A percentile compares a stretch with the other conserved stretches of the same genome.
Evolutionary conservation across 2,797 vertebrate genomes (phyloP).

Genomic region (Myoxocephalus aenaeus): DNA sequence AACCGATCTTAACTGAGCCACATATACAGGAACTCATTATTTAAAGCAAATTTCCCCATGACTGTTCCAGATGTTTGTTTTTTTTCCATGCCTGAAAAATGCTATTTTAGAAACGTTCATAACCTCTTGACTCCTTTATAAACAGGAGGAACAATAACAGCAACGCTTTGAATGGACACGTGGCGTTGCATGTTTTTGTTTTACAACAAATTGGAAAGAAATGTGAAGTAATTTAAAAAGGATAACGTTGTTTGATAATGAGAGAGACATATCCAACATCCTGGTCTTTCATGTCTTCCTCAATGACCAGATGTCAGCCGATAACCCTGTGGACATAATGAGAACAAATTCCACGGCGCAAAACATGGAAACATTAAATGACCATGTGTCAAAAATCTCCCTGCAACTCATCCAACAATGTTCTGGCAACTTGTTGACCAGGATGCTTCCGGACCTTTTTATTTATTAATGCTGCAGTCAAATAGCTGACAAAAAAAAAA

Average conservation of each 20-base stretch:
- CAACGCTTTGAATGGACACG: not conserved
- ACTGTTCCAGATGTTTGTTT: too few species aligned
- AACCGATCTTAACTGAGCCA: too few species aligned
- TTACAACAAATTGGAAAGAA: not conserved
- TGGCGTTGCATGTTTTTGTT: not conserved
- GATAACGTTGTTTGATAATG: not conserved
- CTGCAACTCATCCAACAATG: not conserved
- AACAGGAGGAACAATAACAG: not conserved
- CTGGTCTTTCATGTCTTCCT: conserved; percentile 1
- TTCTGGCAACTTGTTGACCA: not conserved
- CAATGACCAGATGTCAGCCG: not conserved
- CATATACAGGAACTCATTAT: too few species aligned
- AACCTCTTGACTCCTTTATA: too few species aligned
- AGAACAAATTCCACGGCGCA: not conserved
- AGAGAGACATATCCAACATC: not conserved
- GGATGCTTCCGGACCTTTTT: too few species aligned
- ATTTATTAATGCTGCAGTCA: too few species aligned
- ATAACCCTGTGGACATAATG: not conserved
- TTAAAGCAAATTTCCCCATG: too few species aligned
- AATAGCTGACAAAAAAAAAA: too few species aligned
- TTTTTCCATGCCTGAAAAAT: too few species aligned
- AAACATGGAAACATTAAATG: not conserved
- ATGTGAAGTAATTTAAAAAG: not conserved
- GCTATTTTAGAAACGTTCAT: too few species aligned
- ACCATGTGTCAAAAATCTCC: not conserved